These are phyloP conservation scores for Cephalopachus bancanus DNA, from an alignment of 2,797 vertebrate genomes.

Conservation along the genomic window DNA sequence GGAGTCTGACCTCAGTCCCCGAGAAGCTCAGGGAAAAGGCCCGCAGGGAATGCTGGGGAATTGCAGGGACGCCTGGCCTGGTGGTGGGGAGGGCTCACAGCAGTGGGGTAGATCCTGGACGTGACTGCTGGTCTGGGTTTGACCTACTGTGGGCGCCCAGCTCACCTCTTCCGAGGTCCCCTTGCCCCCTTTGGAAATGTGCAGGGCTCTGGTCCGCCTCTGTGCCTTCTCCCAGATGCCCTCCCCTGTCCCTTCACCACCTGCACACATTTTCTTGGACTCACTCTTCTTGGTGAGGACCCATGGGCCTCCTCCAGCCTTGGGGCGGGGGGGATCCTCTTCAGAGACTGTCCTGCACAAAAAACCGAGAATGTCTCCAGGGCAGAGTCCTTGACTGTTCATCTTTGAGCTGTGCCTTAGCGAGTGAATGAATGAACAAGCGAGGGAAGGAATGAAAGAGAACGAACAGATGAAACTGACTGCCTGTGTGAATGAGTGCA, in stretches of 20 bases:
- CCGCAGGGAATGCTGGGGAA: neutral
- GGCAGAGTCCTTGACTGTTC: neutral
- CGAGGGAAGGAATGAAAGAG: neutral
- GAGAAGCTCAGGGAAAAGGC: neutral
- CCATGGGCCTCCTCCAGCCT: neutral
- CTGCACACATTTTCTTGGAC: neutral
- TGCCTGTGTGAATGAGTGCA: neutral
- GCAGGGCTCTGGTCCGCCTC: fast-evolving
- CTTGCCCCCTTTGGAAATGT: neutral
- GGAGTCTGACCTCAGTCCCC: neutral
- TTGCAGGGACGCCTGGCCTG: too few relatives aligned
- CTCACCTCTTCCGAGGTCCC: neutral
- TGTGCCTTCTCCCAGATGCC: neutral
- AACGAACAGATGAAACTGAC: neutral
- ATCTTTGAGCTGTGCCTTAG: neutral
- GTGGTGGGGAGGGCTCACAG: neutral
- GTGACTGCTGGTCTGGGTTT: too few relatives aligned
- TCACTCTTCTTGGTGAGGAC: neutral
- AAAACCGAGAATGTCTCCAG: neutral
- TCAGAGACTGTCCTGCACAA: neutral
- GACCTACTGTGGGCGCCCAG: neutral
- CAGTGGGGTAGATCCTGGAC: too few relatives aligned
- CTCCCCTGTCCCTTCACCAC: neutral
- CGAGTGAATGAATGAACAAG: neutral
- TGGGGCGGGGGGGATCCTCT: neutral